Evolutionary conservation across 2,888 invertebrate genomes (phyloP).

Genomic region (Labia minor): DNA sequence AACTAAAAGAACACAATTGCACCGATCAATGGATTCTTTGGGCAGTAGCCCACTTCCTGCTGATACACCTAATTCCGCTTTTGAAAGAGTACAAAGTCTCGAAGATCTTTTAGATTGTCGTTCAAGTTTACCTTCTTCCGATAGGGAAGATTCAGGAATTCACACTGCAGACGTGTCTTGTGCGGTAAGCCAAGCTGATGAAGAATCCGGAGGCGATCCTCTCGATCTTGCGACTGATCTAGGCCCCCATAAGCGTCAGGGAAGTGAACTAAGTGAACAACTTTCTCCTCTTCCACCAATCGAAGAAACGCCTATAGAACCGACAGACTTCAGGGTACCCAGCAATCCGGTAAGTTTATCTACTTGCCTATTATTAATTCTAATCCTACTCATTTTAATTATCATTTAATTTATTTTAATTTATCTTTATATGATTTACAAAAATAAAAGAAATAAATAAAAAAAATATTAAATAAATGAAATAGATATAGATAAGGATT

Average conservation of each 20-base stretch:
- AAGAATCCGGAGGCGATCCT: conserved; percentile 30
- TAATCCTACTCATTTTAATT: no score
- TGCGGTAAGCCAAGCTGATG: conserved; percentile 60
- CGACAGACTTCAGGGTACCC: neutral
- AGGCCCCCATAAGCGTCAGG: conserved; percentile 15
- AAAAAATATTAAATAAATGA: no score
- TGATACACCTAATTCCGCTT: conserved; percentile 37
- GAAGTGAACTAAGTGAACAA: conserved; percentile 19
- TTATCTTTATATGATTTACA: no score
- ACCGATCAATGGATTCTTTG: conserved; percentile 53
- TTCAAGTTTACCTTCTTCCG: conserved; percentile 47
- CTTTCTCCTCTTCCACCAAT: conserved; percentile 19
- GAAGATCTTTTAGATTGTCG: conserved; percentile 45
- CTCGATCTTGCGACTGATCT: conserved; percentile 16
- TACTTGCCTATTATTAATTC: neutral
- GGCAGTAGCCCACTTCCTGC: conserved; percentile 38
- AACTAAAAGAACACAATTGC: conserved; percentile 37
- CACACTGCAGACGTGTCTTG: conserved; percentile 70
- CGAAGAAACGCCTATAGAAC: conserved; percentile 16
- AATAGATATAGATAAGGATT: no score
- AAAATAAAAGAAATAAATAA: no score
- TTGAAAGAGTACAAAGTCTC: conserved; percentile 52
- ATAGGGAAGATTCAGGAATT: conserved; percentile 67
- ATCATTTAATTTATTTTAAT: no score
- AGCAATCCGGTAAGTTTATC: neutral